These are phyloP conservation scores for Agrypnus murinus DNA, from an alignment of 2,888 invertebrate species.

Conservation along the genomic window DNA sequence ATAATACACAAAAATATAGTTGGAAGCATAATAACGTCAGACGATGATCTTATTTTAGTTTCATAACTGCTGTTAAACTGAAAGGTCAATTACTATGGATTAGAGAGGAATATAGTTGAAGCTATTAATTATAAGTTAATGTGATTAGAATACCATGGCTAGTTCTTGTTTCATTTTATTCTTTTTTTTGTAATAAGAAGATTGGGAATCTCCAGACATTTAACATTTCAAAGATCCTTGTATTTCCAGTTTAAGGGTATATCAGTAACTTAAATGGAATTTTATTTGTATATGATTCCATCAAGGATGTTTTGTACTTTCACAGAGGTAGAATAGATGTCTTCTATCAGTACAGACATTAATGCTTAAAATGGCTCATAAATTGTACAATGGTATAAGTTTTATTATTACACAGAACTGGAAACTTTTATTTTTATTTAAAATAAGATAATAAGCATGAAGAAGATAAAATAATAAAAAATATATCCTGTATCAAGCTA, in stretches of 20 bases:
- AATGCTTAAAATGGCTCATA: no score
- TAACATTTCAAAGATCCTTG: constrained; percentile 23
- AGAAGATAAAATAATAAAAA: no score
- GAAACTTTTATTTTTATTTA: no score
- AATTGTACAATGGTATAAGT: no score
- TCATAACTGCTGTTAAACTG: background rate
- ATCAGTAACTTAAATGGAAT: background rate
- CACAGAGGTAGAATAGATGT: background rate
- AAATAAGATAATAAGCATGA: no score
- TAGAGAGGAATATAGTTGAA: constrained; percentile 2
- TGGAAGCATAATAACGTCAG: background rate
- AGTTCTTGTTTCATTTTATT: background rate
- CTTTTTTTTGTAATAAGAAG: background rate
- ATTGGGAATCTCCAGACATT: background rate
- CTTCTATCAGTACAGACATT: no score
- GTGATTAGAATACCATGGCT: background rate
- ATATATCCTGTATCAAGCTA: no score
- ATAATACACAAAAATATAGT: background rate
- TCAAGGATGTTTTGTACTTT: constrained; percentile 1
- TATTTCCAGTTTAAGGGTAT: constrained; percentile 23
- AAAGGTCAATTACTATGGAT: constrained; percentile 6
- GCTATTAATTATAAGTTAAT: constrained; percentile 24
- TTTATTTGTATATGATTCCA: background rate
- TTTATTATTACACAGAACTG: no score
- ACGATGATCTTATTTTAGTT: constrained; percentile 18